A percentile compares a stretch with the other conserved stretches of the same genome.
Evolutionary conservation across 2,888 invertebrate species (phyloP).

Genomic region (Cyaniris semiargus): DNA sequence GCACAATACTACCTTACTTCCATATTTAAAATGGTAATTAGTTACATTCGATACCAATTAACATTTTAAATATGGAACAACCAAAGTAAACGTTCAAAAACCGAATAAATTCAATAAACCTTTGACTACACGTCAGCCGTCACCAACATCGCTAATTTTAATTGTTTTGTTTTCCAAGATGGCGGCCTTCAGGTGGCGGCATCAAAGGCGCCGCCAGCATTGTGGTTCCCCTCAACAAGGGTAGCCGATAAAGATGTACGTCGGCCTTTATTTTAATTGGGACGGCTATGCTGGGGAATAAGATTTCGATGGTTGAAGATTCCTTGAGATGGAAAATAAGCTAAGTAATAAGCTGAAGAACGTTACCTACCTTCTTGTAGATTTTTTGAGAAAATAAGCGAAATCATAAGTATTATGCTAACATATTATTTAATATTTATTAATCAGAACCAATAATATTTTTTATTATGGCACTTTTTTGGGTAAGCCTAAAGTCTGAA

Average conservation of each 20-base stretch:
- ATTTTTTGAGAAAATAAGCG: no score
- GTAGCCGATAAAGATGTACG: constrained; percentile 17
- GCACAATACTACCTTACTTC: no score
- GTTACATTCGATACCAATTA: neutral
- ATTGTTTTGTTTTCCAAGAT: constrained; percentile 17
- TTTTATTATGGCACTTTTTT: no score
- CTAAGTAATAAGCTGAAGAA: neutral
- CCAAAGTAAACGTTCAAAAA: neutral
- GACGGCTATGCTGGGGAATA: constrained; percentile 16
- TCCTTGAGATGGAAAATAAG: constrained; percentile 2
- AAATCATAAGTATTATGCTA: no score
- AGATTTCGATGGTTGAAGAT: neutral
- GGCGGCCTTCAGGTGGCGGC: constrained; percentile 13
- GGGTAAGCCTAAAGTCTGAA: no score
- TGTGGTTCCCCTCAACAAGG: constrained; percentile 48
- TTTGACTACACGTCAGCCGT: neutral
- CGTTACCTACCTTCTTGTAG: no score
- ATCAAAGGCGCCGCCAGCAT: constrained; percentile 59
- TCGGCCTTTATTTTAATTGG: constrained; percentile 17
- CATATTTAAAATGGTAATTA: no score
- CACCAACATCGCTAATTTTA: constrained; percentile 21
- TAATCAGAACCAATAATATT: no score
- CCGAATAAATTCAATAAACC: neutral
- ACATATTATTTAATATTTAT: no score
- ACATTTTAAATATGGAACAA: neutral